phyloP scores from a whole-genome alignment of 2,113 vertebrate genomes.

The Nannospalax galili region DNA sequence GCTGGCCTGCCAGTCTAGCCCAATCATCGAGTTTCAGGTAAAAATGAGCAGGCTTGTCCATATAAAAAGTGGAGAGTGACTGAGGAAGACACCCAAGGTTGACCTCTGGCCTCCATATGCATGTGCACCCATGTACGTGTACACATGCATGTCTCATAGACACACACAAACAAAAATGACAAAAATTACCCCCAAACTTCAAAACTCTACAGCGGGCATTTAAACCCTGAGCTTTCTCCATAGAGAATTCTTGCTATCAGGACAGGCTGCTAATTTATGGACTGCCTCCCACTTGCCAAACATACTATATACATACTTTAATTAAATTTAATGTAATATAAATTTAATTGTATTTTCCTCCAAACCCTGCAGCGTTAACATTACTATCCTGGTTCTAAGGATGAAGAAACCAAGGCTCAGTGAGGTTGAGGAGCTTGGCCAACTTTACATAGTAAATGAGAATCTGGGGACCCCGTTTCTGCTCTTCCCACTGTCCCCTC shows the following conservation, averaged over 20 bases:
- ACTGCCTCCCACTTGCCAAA: not conserved
- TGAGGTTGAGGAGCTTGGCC: not conserved
- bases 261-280: not conserved
- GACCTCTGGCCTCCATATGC: too few relatives aligned
- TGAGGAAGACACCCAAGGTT: too few relatives aligned
- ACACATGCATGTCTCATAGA: too few relatives aligned
- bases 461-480: fast-evolving
- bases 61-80: too few relatives aligned
- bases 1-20: too few relatives aligned
- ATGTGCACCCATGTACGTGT: too few relatives aligned
- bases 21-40: too few relatives aligned
- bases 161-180: not conserved
- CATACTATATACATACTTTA: not conserved
- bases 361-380: not conserved
- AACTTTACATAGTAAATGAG: not conserved
- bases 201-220: not conserved
- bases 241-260: not conserved
- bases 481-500: fast-evolving
- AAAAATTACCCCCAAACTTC: too few relatives aligned
- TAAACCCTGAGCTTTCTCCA: not conserved
- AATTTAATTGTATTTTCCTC: constrained; percentile 17
- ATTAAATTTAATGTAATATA: constrained; percentile 35
- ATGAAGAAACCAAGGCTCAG: not conserved
- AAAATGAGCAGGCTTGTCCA: too few relatives aligned
- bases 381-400: not conserved